Evolutionary conservation across 2,797 vertebrate species (phyloP).

Genomic region (Channa striata): DNA sequence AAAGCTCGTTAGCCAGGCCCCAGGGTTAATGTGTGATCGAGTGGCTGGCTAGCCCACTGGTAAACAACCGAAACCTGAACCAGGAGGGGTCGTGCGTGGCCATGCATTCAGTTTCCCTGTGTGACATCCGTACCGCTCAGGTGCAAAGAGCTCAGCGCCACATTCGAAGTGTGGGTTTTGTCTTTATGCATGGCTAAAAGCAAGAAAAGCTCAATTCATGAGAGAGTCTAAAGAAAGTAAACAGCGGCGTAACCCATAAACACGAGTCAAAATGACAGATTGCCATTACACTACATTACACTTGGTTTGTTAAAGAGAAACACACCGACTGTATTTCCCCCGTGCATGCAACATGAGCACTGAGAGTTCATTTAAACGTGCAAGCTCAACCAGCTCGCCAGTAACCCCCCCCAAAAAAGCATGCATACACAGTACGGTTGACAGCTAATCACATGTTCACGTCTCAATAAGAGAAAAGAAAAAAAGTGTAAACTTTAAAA

Average conservation of each 20-base stretch:
- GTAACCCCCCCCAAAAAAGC: background rate
- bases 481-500: too few relatives aligned
- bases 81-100: conserved; percentile 24
- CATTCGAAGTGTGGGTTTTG: background rate
- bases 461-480: too few relatives aligned
- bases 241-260: background rate
- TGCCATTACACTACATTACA: conserved; percentile 8
- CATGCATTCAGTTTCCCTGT: conserved; percentile 11
- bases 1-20: conserved; percentile 67
- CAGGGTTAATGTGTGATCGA: conserved; percentile 70
- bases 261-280: conserved; percentile 7
- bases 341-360: background rate
- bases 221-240: background rate
- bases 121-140: conserved; percentile 7
- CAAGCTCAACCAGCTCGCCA: conserved; percentile 6
- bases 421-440: background rate
- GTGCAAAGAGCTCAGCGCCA: background rate
- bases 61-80: conserved; percentile 61
- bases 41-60: conserved; percentile 34
- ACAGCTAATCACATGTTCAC: background rate
- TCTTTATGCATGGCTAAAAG: background rate
- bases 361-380: conserved; percentile 1
- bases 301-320: background rate
- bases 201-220: background rate
- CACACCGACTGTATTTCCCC: background rate